Conservation (phyloP, 2,113 vertebrate species). For the Anoplopoma fimbria region DNA sequence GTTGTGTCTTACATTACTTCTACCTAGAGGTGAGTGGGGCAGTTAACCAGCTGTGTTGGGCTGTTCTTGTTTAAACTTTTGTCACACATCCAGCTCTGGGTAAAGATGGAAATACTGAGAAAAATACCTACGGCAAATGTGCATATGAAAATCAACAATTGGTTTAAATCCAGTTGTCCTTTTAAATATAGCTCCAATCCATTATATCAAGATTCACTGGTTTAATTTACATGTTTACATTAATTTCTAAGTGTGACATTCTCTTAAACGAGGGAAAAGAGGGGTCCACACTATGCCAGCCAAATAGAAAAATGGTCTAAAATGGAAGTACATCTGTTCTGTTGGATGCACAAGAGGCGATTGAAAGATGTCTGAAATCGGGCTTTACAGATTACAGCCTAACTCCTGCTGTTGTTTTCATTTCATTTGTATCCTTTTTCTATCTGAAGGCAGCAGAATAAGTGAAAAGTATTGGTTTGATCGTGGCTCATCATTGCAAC, state of each 20-base stretch:
- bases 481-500: not conserved
- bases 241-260: not conserved
- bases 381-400: too few relatives aligned
- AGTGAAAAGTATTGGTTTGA: not conserved
- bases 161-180: not conserved
- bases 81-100: not conserved
- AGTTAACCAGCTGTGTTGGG: not conserved
- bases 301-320: not conserved
- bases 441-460: too few relatives aligned
- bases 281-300: too few relatives aligned
- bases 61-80: not conserved
- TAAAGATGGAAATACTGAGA: not conserved
- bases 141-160: not conserved
- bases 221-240: not conserved
- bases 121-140: not conserved
- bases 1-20: slow-evolving; percentile 22
- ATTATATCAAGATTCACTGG: not conserved
- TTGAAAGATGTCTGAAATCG: too few relatives aligned
- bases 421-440: too few relatives aligned
- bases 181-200: too few relatives aligned
- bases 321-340: not conserved
- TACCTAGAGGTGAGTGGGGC: slow-evolving; percentile 5
- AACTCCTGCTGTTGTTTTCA: too few relatives aligned
- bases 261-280: too few relatives aligned
- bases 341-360: not conserved